phyloP scores from a whole-genome alignment of 2,113 vertebrate species.

The Potamarius usumacintae region DNA sequence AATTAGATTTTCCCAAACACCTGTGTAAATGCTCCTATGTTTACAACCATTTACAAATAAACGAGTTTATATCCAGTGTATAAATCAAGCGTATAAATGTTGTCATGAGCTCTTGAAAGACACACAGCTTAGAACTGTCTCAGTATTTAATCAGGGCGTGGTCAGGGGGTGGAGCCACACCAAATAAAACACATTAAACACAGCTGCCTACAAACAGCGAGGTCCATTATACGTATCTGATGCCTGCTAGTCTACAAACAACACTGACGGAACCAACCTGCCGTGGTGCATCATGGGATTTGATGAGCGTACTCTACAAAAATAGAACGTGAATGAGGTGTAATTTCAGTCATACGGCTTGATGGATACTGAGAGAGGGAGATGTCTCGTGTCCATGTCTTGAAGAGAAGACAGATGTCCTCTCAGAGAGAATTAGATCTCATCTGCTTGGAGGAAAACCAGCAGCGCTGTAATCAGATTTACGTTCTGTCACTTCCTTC shows the following conservation, averaged over 20 bases:
- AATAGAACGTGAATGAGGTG: background rate
- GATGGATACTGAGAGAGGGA: background rate
- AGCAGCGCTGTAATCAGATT: slow-evolving; percentile 56
- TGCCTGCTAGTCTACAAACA: background rate
- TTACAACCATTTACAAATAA: background rate
- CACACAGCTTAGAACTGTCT: background rate
- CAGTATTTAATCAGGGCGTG: background rate
- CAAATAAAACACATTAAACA: background rate
- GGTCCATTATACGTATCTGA: background rate
- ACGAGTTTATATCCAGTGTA: background rate
- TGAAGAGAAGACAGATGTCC: slow-evolving; percentile 33
- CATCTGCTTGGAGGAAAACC: slow-evolving; percentile 53
- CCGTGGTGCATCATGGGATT: background rate
- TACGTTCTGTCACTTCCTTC: slow-evolving; percentile 35
- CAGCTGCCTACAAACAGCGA: background rate
- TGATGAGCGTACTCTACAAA: background rate
- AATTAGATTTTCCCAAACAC: no score
- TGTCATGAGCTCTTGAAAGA: background rate
- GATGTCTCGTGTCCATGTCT: slow-evolving; percentile 9
- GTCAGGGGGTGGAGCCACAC: background rate
- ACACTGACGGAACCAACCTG: background rate
- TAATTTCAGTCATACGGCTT: background rate
- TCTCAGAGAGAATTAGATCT: slow-evolving; percentile 52
- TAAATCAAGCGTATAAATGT: background rate
- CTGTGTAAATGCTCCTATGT: no score